Base-by-base conservation (phyloP, 2,888 invertebrate genomes). In the Harpalus rubripes region DNA sequence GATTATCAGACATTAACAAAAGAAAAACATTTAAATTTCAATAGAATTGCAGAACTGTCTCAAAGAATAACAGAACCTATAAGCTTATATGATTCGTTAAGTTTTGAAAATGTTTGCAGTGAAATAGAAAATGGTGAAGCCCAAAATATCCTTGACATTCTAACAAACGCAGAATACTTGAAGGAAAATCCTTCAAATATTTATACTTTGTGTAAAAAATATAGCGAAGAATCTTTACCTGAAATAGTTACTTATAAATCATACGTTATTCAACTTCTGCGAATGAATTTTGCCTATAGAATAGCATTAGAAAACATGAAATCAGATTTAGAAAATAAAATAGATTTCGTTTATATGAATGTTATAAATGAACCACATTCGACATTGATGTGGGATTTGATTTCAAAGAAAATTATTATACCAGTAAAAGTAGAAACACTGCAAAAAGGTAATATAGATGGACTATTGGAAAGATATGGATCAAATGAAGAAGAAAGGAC, bases 11-110 rank as follows among this genome's bases (percentile, higher is more conserved):
- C 61, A 12, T 56, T 86, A 4, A 79, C 86, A 85, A 83, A 81
- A 56, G 80, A 65, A 82, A 84, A 84, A 4, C 56, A 81, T 8
- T 39, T 87, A 59, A 59, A 52, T 26, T 84, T 78, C 39, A 86
- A 87, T 61, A 85, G 59, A 83, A 86, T 79, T 58, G 87, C 87
- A 39, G 16, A 44, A 56, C 41, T 87, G 78, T 44, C 58, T 56
- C 10, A 32, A 8, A 65, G 58, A 44, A 84, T 78, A 79, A 32
- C 79, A 0, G 26, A 18, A 26, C n/a, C 32, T 26, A 81, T 87
- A 72, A 41, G 74, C 56, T 32, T 15, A 26, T 87, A 80, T 79
- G 87, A 87, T 84, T 85, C 76, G 44, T 78, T 87, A 59, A 81
- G 63, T 7, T 7, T 61, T 18, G 52, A 87, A 56, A 86, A 87